Percentiles rank a stretch among this genome's conserved stretches.
phyloP scores from a whole-genome alignment of 1,140 invertebrate species.

The Achatina immaculata region DNA sequence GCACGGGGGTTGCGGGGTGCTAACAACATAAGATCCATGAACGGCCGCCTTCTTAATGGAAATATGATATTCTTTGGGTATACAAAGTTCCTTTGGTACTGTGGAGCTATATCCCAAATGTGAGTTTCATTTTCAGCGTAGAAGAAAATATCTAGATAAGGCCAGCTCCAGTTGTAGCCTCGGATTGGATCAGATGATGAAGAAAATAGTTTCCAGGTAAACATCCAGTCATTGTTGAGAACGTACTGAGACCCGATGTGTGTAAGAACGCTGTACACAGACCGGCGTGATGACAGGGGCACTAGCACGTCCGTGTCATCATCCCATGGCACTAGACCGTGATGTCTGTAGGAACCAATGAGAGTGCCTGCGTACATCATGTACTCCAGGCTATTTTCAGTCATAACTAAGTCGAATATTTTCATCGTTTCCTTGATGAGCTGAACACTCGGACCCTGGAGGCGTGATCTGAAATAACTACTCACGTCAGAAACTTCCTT shows the following conservation, averaged over 20 bases:
- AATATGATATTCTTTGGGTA: conserved; percentile 43
- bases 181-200: conserved; percentile 5
- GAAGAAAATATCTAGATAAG: conserved; percentile 52
- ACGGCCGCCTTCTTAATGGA: conserved; percentile 41
- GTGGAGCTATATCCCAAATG: conserved; percentile 43
- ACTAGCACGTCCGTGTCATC: conserved; percentile 52
- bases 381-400: conserved; percentile 35
- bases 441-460: neutral
- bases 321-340: conserved; percentile 54
- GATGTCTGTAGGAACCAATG: conserved; percentile 52
- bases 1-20: conserved; percentile 36
- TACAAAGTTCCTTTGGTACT: conserved; percentile 15
- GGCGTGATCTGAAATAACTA: neutral
- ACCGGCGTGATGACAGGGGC: neutral
- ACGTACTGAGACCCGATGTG: conserved; percentile 26
- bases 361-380: conserved; percentile 49
- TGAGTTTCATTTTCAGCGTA: conserved; percentile 48
- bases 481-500: neutral
- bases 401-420: conserved; percentile 25
- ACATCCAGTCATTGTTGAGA: conserved; percentile 18
- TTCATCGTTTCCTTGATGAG: neutral
- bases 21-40: conserved; percentile 37
- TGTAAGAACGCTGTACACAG: neutral
- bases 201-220: conserved; percentile 47
- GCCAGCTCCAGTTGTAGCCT: conserved; percentile 44